Evolutionary conservation across 2,797 vertebrate species (phyloP), one percentile per base, ranked within the genome.

Genomic region (Sebastes variabilis): DNA sequence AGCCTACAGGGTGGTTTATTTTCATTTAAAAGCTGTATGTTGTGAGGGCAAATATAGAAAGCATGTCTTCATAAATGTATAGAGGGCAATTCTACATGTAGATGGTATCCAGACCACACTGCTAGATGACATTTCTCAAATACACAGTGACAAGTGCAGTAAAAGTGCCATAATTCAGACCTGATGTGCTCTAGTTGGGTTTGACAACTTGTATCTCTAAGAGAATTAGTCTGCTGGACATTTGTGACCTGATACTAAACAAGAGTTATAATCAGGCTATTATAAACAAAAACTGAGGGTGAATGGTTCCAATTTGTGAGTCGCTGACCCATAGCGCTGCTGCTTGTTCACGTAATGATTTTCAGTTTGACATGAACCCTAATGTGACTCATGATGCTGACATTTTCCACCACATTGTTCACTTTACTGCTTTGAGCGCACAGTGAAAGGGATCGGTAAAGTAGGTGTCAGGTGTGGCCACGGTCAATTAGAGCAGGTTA

Each of bases 351-450:
- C 5, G 5, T 20, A 42, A 72, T 34, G 66, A 22, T 46, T 74
- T 81, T 82, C n/a, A 75, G 72, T 82, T 79, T 85, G 72, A 87
- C 79, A 3, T 79, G 79, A 69, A 66, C 78, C 87, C 83, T 76
- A 70, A 85, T 86, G 83, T 92, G 90, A 87, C 84, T 90, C 79
- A 79, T 42, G n/a, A 25, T 91, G 90, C 93, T 94, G 89, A 90
- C 66, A 68, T 89, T 93, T 91, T 87, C 81, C 81, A 60, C 72
- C 74, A 82, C 74, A 90, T 92, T 93, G 80, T 81, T 86, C 25
- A 71, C 60, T 66, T 67, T 24, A 14, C 24, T 55, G 32, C 58
- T 66, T 67, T 24, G 13, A 77, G 58, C 12, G 13, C 24, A 67
- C 14, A 52, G 55, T 81, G 74, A 78, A 77, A 81, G 30, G 72